These are phyloP conservation scores for Amaurobius ferox DNA, from an alignment of 2,888 invertebrate species.

Conservation along the genomic window DNA sequence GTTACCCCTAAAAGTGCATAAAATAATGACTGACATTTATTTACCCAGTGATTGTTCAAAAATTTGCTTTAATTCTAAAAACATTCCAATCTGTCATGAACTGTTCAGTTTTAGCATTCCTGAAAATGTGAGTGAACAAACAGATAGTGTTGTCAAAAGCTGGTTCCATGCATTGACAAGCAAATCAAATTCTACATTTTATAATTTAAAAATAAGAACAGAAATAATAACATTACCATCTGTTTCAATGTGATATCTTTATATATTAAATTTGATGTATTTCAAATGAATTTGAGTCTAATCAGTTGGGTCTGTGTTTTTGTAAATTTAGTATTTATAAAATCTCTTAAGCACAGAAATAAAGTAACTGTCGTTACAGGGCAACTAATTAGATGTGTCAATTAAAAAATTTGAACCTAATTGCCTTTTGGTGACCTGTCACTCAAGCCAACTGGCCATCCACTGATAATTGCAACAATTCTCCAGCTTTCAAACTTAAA, in stretches of 20 bases:
- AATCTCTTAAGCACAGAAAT: too few species aligned
- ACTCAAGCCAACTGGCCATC: too few species aligned
- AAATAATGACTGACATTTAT: neutral
- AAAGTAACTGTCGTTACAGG: too few species aligned
- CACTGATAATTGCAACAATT: too few species aligned
- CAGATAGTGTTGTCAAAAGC: conserved; percentile 3
- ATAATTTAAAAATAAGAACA: conserved; percentile 11
- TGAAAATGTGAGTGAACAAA: conserved; percentile 21
- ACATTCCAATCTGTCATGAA: conserved; percentile 1
- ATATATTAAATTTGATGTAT: too few species aligned
- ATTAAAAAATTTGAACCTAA: too few species aligned
- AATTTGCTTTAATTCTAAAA: neutral
- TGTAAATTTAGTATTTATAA: too few species aligned
- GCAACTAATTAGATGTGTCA: too few species aligned
- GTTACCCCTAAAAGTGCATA: conserved; percentile 50
- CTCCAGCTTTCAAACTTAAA: too few species aligned
- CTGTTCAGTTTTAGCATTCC: conserved; percentile 56
- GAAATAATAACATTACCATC: conserved; percentile 20
- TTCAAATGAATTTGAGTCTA: too few species aligned
- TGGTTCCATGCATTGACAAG: conserved; percentile 31
- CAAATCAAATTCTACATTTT: conserved; percentile 3
- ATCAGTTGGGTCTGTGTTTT: too few species aligned
- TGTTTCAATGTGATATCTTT: conserved; percentile 50
- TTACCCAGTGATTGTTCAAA: neutral
- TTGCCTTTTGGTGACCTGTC: too few species aligned